Conservation (phyloP, 1,140 invertebrate genomes). For the Achroia grisella region DNA sequence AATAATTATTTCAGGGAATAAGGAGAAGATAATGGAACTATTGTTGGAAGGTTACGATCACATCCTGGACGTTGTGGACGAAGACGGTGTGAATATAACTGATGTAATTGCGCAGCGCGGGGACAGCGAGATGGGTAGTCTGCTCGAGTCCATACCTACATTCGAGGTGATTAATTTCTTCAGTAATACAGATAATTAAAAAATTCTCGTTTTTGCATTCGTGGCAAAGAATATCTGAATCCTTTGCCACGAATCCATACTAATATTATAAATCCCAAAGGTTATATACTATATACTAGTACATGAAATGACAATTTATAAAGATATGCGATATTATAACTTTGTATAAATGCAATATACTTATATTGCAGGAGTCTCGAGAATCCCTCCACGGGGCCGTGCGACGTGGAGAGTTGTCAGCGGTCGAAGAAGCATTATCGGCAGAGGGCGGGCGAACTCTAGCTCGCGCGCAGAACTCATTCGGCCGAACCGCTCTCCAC, state of each 20-base stretch:
- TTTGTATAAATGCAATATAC: no score
- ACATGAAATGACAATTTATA: no score
- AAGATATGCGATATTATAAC: no score
- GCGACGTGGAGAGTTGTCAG: conserved; percentile 76
- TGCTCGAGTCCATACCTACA: conserved; percentile 78
- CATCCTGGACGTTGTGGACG: conserved; percentile 85
- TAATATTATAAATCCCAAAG: no score
- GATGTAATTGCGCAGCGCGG: conserved; percentile 79
- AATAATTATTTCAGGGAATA: conserved; percentile 76
- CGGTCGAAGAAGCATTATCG: conserved; percentile 77
- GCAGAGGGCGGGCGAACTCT: conserved; percentile 78
- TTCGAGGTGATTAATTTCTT: conserved; percentile 78
- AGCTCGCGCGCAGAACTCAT: conserved; percentile 83
- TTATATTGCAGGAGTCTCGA: conserved; percentile 76
- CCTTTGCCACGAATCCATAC: no score
- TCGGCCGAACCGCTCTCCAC: conserved; percentile 81
- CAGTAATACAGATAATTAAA: neutral
- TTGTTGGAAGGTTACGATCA: conserved; percentile 91
- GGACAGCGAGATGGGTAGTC: conserved; percentile 78
- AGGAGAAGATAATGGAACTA: conserved; percentile 83
- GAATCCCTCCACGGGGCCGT: conserved; percentile 86
- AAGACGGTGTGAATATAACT: conserved; percentile 78
- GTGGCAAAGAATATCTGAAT: no score
- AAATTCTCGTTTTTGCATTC: neutral
- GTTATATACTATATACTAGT: no score